Conservation (phyloP, 2,888 invertebrate species). For the Acanthosepion esculentum region DNA sequence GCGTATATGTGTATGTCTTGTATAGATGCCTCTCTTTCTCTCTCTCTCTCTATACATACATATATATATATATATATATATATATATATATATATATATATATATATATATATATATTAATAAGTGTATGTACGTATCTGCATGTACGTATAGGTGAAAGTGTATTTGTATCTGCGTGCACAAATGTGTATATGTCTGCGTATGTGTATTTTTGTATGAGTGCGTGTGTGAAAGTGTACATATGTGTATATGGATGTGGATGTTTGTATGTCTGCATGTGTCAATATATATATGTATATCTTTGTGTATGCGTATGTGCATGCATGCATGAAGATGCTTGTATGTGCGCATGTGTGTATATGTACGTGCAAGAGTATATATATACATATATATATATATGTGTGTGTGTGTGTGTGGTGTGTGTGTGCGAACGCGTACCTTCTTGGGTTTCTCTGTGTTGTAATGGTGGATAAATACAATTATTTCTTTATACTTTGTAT, state of each 20-base stretch:
- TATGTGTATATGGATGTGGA: not conserved
- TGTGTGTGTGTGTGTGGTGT: no score
- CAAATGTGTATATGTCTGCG: not conserved
- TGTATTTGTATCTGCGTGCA: not conserved
- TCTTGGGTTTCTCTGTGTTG: no score
- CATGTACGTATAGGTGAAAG: not conserved
- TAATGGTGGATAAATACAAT: no score
- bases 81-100: not conserved
- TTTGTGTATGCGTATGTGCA: not conserved
- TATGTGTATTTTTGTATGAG: not conserved
- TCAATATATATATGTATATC: not conserved
- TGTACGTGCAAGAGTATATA: not conserved
- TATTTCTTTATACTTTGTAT: no score
- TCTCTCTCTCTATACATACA: not conserved
- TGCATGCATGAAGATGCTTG: not conserved
- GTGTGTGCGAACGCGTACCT: no score
- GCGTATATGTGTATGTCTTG: not conserved
- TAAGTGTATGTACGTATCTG: not conserved
- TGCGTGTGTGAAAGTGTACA: not conserved
- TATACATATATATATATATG: no score
- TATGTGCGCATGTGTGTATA: not conserved
- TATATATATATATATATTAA: not conserved
- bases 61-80: not conserved
- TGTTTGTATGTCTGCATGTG: not conserved
- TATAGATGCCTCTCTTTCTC: no score